Conservation (phyloP, 2,113 vertebrate species). For the Equus przewalskii region DNA sequence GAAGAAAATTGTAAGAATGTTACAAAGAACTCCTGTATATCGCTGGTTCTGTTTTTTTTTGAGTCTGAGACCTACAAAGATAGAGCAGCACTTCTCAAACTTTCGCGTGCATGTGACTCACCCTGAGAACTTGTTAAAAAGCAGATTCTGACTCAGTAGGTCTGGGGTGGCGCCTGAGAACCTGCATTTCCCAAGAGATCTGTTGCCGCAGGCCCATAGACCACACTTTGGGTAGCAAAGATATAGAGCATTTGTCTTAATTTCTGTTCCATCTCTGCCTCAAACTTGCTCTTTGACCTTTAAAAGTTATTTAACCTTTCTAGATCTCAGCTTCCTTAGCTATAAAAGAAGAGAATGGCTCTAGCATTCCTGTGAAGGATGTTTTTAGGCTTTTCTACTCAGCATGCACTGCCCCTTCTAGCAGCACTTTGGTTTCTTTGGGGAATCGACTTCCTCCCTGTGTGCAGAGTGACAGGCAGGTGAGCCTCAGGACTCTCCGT, state of each 20-base stretch:
- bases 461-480: not conserved
- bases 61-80: not conserved
- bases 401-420: not conserved
- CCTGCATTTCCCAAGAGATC: not conserved
- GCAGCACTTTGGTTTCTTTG: not conserved
- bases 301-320: not conserved
- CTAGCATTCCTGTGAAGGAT: not conserved
- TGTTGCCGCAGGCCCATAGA: not conserved
- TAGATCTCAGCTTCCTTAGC: not conserved
- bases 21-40: not conserved
- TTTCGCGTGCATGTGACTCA: rapidly evolving
- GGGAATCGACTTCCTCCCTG: not conserved
- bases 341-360: not conserved
- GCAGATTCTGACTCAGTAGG: not conserved
- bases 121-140: not conserved
- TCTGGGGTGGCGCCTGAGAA: not conserved
- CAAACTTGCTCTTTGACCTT: not conserved
- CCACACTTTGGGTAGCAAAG: not conserved
- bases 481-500: not conserved
- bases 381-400: not conserved
- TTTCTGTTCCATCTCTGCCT: not conserved
- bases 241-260: not conserved
- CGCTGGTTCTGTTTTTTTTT: not conserved
- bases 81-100: not conserved
- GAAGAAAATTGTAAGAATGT: not conserved